Evolutionary conservation across 1,140 invertebrate genomes (phyloP), one percentile per base, ranked within the genome.

Genomic region (Drosophila santomea): DNA sequence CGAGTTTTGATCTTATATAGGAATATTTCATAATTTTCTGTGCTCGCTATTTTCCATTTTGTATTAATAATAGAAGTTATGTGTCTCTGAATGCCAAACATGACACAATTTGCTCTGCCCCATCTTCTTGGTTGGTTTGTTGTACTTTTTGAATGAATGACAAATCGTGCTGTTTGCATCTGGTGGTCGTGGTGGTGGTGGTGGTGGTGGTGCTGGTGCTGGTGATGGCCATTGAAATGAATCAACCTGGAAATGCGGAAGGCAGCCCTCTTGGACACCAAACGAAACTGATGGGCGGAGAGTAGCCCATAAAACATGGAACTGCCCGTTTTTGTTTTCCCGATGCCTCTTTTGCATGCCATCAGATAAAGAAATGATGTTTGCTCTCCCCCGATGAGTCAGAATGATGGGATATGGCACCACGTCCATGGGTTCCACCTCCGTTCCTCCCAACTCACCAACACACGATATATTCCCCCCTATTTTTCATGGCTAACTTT

Each of bases 141-240:
- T 67, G 57, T 69, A 48, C 8, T 51, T 41, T 50, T 72, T 47
- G 56, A 17, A 32, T 59, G 50, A 56, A 75, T 86, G 82, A 82
- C 79, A 76, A 83, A 84, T 83, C 78, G 64, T 28, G 8, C 20
- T 83, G 67, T 78, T 88, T 77, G 75, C 82, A 82, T 86, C 74
- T 78, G 72, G 36, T 38, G 28, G 1, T 32, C 17, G 20, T 20
- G 20, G 20, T 20, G 20, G 20, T 20, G 1, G 20, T 20, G 20
- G 20, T 20, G 20, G 20, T 20, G 20, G 20, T 20, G 1, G 20
- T 20, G 20, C 1, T 20, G 20, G 20, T 20, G 20, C 69, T 78
- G 71, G 36, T 38, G 32, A 0, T 32, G 54, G 59, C 67, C 25
- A 58, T 79, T 62, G 52, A 67, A 71, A 79, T 75, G 80, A 84